These are phyloP conservation scores for Podabrus alpinus DNA, from an alignment of 2,888 invertebrate species.

Conservation along the genomic window DNA sequence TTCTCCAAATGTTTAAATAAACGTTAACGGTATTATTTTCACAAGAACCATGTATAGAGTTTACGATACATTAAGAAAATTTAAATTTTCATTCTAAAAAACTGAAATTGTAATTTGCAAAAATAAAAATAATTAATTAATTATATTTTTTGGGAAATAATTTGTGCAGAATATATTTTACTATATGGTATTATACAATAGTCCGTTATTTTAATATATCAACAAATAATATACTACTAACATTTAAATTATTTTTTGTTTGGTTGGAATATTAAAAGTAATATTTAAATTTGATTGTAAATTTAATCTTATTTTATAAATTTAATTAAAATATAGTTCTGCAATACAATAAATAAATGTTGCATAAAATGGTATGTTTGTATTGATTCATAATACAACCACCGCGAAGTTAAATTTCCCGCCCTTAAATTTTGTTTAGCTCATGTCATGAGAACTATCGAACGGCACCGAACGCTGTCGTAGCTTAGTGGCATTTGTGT, in stretches of 20 bases:
- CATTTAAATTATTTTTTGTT: not conserved
- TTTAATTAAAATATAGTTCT: not conserved
- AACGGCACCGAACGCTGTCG: constrained; percentile 6
- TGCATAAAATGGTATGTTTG: not conserved
- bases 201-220: not conserved
- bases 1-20: not conserved
- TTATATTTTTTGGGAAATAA: not conserved
- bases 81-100: not conserved
- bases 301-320: not conserved
- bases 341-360: not conserved
- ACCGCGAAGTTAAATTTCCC: not conserved
- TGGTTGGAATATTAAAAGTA: not conserved
- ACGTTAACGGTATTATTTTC: not conserved
- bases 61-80: not conserved
- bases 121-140: not conserved
- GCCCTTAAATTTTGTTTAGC: not conserved
- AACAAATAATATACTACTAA: not conserved
- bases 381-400: not conserved
- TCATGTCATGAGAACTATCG: not conserved
- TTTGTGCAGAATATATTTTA: not conserved
- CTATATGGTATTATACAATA: not conserved
- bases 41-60: not conserved
- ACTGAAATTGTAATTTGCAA: not conserved
- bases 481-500: not conserved
- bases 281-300: not conserved